These are phyloP conservation scores for Marisa cornuarietis DNA, from an alignment of 1,140 invertebrate genomes.

Conservation along the genomic window DNA sequence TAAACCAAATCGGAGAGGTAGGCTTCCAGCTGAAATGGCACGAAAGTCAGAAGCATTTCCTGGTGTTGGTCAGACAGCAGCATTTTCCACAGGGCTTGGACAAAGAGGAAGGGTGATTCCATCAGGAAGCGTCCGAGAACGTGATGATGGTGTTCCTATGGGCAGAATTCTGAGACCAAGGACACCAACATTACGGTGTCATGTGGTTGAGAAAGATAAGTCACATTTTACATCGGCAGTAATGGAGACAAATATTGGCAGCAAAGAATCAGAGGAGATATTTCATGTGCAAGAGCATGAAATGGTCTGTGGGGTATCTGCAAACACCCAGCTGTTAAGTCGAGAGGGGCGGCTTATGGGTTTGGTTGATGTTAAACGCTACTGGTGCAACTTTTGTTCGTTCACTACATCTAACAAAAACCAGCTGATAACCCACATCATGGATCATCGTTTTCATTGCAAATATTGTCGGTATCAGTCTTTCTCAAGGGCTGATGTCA, in stretches of 20 bases:
- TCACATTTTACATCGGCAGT: constrained; percentile 43
- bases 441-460: constrained; percentile 57
- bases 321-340: constrained; percentile 43
- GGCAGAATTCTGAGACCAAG: constrained; percentile 37
- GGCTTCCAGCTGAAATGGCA: constrained; percentile 18
- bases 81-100: too few species aligned
- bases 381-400: constrained; percentile 61
- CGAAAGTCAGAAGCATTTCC: constrained; percentile 8
- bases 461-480: constrained; percentile 56
- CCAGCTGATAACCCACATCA: constrained; percentile 47
- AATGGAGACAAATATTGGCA: constrained; percentile 43
- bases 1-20: constrained; percentile 42
- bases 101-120: background rate
- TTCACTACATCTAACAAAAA: constrained; percentile 47
- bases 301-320: constrained; percentile 52
- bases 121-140: too few species aligned
- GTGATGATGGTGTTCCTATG: constrained; percentile 3
- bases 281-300: constrained; percentile 47
- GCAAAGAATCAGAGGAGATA: constrained; percentile 35
- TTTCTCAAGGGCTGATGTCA: constrained; percentile 54
- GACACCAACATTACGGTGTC: constrained; percentile 43
- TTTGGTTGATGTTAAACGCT: constrained; percentile 47
- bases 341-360: constrained; percentile 35
- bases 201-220: constrained; percentile 40
- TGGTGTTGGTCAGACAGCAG: too few species aligned